Percentiles rank a stretch among this genome's conserved stretches.
Evolutionary conservation across 1,140 invertebrate genomes (phyloP).

Genomic region (Trichonephila clavipes): DNA sequence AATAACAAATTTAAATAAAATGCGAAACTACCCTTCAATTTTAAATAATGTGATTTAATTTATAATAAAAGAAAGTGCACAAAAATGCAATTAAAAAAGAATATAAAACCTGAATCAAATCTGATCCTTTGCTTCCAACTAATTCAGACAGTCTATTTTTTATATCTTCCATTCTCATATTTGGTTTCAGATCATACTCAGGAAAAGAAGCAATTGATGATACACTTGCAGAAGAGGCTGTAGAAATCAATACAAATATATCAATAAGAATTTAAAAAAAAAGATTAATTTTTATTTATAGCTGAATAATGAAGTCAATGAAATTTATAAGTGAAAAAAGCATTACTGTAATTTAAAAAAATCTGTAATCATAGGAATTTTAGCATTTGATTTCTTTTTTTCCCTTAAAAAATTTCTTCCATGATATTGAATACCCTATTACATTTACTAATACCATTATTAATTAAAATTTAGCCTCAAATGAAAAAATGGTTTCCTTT

Average conservation of each 20-base stretch:
- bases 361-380: neutral
- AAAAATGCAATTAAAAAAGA: neutral
- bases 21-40: too few relatives aligned
- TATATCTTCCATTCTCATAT: slow-evolving; percentile 11
- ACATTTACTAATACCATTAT: too few relatives aligned
- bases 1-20: too few relatives aligned
- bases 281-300: neutral
- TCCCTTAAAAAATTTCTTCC: too few relatives aligned
- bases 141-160: slow-evolving; percentile 39
- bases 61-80: neutral
- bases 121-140: slow-evolving; percentile 41
- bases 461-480: too few relatives aligned
- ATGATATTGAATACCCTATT: too few relatives aligned
- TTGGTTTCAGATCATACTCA: slow-evolving; percentile 55
- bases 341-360: neutral
- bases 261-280: neutral
- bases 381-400: too few relatives aligned
- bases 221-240: slow-evolving; percentile 65
- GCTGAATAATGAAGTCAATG: neutral
- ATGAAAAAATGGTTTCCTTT: too few relatives aligned
- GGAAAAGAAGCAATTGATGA: slow-evolving; percentile 62
- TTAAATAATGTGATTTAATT: too few relatives aligned
- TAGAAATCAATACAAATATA: neutral
- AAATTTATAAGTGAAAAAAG: neutral
- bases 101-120: slow-evolving; percentile 55